These are phyloP conservation scores for Plebejus anna DNA, from an alignment of 2,888 invertebrate genomes.

Conservation along the genomic window DNA sequence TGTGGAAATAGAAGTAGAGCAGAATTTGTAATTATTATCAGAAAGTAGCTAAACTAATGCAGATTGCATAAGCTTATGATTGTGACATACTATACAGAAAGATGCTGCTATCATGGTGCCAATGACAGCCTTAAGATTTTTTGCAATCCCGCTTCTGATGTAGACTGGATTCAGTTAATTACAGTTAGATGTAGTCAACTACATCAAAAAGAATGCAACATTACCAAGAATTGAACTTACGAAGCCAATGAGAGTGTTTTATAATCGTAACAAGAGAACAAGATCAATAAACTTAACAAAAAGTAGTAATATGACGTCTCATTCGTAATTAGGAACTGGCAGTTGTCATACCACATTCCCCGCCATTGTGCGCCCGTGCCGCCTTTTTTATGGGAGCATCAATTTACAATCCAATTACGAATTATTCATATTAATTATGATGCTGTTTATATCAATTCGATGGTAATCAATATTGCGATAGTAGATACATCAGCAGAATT, in stretches of 20 bases:
- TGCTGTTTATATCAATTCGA: not conserved
- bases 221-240: not conserved
- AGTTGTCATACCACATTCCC: constrained; percentile 49
- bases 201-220: not conserved
- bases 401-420: constrained; percentile 13
- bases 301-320: constrained; percentile 12
- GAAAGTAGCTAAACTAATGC: too few species aligned
- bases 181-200: too few species aligned
- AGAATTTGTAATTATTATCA: too few species aligned
- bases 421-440: constrained; percentile 14
- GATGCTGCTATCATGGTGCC: too few species aligned
- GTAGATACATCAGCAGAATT: too few species aligned
- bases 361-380: constrained; percentile 46
- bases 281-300: constrained; percentile 15
- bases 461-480: not conserved
- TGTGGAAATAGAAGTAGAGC: too few species aligned
- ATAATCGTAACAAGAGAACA: not conserved
- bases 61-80: too few species aligned
- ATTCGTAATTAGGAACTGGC: constrained; percentile 17
- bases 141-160: too few species aligned
- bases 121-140: too few species aligned
- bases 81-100: too few species aligned
- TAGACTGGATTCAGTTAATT: not conserved
- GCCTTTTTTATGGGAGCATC: not conserved
- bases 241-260: not conserved